These are phyloP conservation scores for Paraplagusia blochii DNA, from an alignment of 2,113 vertebrate genomes.

Conservation along the genomic window DNA sequence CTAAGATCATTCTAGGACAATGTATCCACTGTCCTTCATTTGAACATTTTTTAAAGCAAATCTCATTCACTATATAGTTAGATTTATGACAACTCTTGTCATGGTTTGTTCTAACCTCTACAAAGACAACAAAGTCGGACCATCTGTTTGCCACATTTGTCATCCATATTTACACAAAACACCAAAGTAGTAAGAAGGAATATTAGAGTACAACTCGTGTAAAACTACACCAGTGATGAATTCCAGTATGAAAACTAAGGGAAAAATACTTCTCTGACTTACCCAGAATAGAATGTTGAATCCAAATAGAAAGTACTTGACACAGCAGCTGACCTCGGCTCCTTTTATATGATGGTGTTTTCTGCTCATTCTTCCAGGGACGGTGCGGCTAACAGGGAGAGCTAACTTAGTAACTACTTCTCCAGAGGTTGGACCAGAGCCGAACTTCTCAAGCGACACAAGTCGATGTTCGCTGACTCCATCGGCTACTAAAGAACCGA, in stretches of 20 bases:
- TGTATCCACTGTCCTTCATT: no score
- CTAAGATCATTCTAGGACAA: no score
- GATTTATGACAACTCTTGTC: no score
- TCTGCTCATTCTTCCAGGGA: constrained; percentile 73
- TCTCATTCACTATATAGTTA: no score
- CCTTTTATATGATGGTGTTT: constrained; percentile 77
- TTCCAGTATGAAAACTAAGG: no score
- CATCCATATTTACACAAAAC: background rate
- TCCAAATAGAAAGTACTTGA: constrained; percentile 79
- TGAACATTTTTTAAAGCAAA: no score
- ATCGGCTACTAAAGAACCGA: constrained; percentile 41
- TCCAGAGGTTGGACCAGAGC: constrained; percentile 33
- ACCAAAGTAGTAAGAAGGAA: background rate
- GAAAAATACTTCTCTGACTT: constrained; percentile 44
- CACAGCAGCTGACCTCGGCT: constrained; percentile 80
- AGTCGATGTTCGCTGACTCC: constrained; percentile 43
- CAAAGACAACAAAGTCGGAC: no score
- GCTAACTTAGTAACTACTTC: constrained; percentile 45
- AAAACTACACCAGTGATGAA: no score
- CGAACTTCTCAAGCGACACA: constrained; percentile 21
- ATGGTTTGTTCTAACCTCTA: no score
- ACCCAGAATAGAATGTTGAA: constrained; percentile 83
- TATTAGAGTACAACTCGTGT: background rate
- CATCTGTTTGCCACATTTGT: no score
- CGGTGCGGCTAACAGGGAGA: constrained; percentile 44